Base-by-base conservation (phyloP, 2,113 vertebrate species). In the Pseudonaja textilis region DNA sequence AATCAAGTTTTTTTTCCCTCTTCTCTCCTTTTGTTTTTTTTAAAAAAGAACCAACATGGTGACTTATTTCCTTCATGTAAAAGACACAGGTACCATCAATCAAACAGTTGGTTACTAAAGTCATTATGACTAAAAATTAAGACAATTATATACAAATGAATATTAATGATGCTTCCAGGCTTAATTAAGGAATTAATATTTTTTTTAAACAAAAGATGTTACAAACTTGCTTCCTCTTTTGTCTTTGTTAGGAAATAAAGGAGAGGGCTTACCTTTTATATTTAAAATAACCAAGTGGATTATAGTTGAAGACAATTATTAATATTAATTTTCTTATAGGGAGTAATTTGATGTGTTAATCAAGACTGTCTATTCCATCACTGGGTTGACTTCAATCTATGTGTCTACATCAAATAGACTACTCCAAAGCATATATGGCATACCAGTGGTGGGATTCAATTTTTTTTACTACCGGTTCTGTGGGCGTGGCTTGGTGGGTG, bases 121-220 rank as follows among this genome's bases (percentile, higher is more conserved):
- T 97, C 96, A 98, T 98, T 98, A 98, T 97, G 96, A 96, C 96
- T 96, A 97, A 98, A 93, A 97, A 98, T 98, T 98, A 98, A 98
- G 97, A 97, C 96, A 98, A 98, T 98, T 98, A 98, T 96, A 97
- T 95, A 97, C 97, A 98, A 98, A 98, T 98, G 97, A 98, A 98
- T 98, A 98, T 98, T 98, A 98, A 98, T 98, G 97, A 97, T 95
- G 96, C 96, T 96, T 96, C 93, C 95, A 97, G 95, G 95, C 94
- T 34, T 97, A 97, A 98, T 98, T 98, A 96, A 96, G 50, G 98
- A 97, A 97, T 97, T 95, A 96, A 96, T 69, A 96, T 94, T 95
- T 95, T 95, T 95, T 95, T 95, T 93, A 64, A 95, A 96, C 94
- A 97, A 97, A 98, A 87, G 97, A 95, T 95, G 93, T 61, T 81